phyloP scores from a whole-genome alignment of 1,140 invertebrate genomes.

The Mya arenaria region DNA sequence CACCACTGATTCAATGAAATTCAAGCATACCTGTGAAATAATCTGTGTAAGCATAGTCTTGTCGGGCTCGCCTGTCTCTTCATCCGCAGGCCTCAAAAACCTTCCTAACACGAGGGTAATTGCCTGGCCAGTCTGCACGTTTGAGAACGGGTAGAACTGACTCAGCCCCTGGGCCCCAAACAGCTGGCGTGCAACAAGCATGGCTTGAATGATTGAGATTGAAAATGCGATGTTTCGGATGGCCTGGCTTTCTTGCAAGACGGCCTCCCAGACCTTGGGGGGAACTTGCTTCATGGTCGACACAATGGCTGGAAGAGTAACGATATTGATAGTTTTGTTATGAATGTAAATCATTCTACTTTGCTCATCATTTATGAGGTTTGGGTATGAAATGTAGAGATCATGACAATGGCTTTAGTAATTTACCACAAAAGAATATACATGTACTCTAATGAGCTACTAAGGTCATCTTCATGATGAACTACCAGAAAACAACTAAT shows the following conservation, averaged over 20 bases:
- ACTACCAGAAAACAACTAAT: too few relatives aligned
- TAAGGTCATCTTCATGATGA: too few relatives aligned
- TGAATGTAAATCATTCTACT: too few relatives aligned
- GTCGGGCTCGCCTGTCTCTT: slow-evolving; percentile 62
- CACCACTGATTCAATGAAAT: too few relatives aligned
- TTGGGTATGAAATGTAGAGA: too few relatives aligned
- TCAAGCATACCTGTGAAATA: slow-evolving; percentile 66
- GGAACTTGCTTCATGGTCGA: slow-evolving; percentile 69
- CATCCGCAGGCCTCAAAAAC: slow-evolving; percentile 58
- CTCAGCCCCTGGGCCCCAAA: slow-evolving; percentile 75
- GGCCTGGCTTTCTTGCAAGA: slow-evolving; percentile 59
- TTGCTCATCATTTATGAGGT: too few relatives aligned
- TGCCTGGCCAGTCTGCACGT: slow-evolving; percentile 70
- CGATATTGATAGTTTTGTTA: too few relatives aligned
- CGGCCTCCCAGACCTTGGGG: slow-evolving; percentile 57
- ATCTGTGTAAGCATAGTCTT: slow-evolving; percentile 65
- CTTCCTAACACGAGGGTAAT: slow-evolving; percentile 65
- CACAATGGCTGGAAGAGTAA: slow-evolving; percentile 77
- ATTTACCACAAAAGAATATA: too few relatives aligned
- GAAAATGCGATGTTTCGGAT: slow-evolving; percentile 66
- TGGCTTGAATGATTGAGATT: slow-evolving; percentile 72
- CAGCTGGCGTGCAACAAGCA: slow-evolving; percentile 72
- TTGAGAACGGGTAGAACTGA: slow-evolving; percentile 75
- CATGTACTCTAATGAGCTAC: too few relatives aligned
- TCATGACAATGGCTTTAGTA: too few relatives aligned